Base-by-base conservation (phyloP, 2,797 vertebrate genomes). In the Sebastes ruberrimus region DNA sequence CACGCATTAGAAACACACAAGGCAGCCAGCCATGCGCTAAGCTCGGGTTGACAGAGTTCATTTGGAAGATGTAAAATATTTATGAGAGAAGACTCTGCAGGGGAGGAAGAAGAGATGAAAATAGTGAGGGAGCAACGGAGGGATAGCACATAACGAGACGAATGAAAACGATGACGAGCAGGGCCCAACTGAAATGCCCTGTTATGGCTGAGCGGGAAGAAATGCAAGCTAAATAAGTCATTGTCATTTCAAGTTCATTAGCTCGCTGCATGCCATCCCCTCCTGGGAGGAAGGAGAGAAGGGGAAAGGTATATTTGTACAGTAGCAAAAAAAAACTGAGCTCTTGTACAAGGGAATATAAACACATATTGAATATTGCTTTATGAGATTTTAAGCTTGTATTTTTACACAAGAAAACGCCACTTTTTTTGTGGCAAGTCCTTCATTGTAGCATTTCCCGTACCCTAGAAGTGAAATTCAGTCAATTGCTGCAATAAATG, bases 21-120 rank as follows among this genome's bases (percentile, higher is more conserved):
- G 82, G 84, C 78, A 83, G 68, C 70, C 85, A 89, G 73, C 84
- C 86, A 78, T 80, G 87, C 81, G 75, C 85, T 82, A 80, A 89
- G 81, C 86, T 71, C 10, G 80, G 73, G 92, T 93, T 94, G 91
- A 90, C 83, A 81, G 93, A 86, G 91, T 94, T 93, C 90, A 90
- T 93, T 94, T 92, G 89, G 87, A 91, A 89, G 78, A 87, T 88
- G 88, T 95, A 82, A 95, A 95, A 95, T 94, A 95, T 95, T 93
- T 92, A 95, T 92, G 90, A 90, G 90, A 53, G 76, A 91, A 75
- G 89, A 92, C 79, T 88, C 86, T 89, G 89, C 84, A 78, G 88
- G 80, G 79, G 80, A 85, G 84, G 77, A 76, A 74, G 84, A 87
- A 56, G 71, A 87, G 82, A 82, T 81, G 81, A 85, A 91, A 84